Evolutionary conservation across 2,113 vertebrate genomes (phyloP).

Genomic region (Nothoprocta pentlandii): DNA sequence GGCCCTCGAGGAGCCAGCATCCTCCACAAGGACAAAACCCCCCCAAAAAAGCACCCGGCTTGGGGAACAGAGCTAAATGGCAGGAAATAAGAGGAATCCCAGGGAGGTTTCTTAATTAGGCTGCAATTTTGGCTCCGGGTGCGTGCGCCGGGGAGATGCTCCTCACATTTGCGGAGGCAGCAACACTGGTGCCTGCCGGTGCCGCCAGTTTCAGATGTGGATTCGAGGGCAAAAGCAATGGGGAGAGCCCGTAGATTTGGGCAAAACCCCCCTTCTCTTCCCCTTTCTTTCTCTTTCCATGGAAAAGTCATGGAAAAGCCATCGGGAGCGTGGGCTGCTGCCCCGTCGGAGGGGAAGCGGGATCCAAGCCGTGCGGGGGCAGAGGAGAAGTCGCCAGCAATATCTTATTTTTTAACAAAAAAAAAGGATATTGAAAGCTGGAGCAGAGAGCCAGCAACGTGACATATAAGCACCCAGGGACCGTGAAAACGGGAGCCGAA

Average conservation of each 20-base stretch:
- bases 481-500: conserved; percentile 43
- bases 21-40: conserved; percentile 1
- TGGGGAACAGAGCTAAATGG: conserved; percentile 26
- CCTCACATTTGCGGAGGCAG: neutral
- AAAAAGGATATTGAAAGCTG: conserved; percentile 15
- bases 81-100: conserved; percentile 23
- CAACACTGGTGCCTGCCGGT: too few species aligned
- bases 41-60: conserved; percentile 28
- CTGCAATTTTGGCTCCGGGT: conserved; percentile 28
- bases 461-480: conserved; percentile 12
- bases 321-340: neutral
- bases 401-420: neutral
- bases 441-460: conserved; percentile 4
- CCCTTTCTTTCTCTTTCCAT: neutral
- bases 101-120: neutral
- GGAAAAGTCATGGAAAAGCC: conserved; percentile 52
- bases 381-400: conserved; percentile 4
- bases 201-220: neutral
- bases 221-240: neutral
- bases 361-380: conserved; percentile 42
- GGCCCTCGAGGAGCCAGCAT: conserved; percentile 24
- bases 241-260: neutral
- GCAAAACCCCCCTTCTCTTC: neutral
- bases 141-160: neutral
- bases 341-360: neutral